Evolutionary conservation across 2,888 invertebrate species (phyloP).

Genomic region (Linnaemya vulpina): DNA sequence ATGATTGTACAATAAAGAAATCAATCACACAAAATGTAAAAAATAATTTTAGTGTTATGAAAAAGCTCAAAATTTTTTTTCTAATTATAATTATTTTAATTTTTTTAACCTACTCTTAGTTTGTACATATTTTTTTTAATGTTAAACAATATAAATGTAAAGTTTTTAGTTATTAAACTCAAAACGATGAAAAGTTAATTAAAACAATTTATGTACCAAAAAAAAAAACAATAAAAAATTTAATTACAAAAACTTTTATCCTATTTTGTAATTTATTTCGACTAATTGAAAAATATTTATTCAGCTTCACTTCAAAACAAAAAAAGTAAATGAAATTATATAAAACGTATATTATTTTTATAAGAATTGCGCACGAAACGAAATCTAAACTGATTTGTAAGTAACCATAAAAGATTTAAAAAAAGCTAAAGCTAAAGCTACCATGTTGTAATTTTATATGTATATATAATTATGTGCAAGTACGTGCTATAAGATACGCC

Average conservation of each 20-base stretch:
- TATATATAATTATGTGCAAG: slow-evolving; percentile 11
- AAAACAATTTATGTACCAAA: slow-evolving; percentile 81
- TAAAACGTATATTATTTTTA: slow-evolving; percentile 43
- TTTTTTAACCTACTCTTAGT: slow-evolving; percentile 62
- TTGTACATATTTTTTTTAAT: slow-evolving; percentile 68
- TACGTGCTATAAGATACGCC: too few relatives aligned
- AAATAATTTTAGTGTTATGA: slow-evolving; percentile 50
- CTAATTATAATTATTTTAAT: slow-evolving; percentile 32
- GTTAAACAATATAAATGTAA: slow-evolving; percentile 61
- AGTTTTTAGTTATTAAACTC: slow-evolving; percentile 64
- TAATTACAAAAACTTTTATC: slow-evolving; percentile 44
- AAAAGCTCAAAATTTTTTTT: slow-evolving; percentile 58
- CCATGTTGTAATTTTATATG: slow-evolving; percentile 40
- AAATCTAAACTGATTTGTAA: slow-evolving; percentile 25
- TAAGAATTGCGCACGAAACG: slow-evolving; percentile 36
- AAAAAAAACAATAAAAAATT: slow-evolving; percentile 72
- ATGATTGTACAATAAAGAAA: slow-evolving; percentile 25
- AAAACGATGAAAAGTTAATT: slow-evolving; percentile 62
- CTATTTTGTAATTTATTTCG: slow-evolving; percentile 1
- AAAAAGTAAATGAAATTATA: slow-evolving; percentile 26
- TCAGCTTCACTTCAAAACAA: slow-evolving; percentile 1
- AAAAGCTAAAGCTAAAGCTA: not conserved
- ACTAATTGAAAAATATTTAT: slow-evolving; percentile 9
- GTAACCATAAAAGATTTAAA: not conserved
- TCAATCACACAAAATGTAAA: slow-evolving; percentile 61